Evolutionary conservation across 2,888 invertebrate genomes (phyloP).

Genomic region (Tanytarsus gracilentus): DNA sequence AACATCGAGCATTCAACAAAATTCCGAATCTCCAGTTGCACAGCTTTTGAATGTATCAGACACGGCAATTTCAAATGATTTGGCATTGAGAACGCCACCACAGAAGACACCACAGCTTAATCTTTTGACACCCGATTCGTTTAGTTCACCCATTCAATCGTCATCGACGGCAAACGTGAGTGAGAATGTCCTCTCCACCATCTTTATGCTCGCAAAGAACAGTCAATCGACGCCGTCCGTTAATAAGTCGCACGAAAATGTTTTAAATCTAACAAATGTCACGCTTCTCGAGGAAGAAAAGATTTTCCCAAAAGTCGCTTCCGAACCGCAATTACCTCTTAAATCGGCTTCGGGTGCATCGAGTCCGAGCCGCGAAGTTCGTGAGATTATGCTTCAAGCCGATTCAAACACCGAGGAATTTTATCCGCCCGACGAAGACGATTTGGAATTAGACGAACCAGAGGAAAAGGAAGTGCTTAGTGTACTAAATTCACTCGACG

Average conservation of each 20-base stretch:
- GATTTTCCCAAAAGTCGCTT: constrained; percentile 9
- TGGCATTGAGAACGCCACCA: constrained; percentile 10
- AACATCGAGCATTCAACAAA: constrained; percentile 32
- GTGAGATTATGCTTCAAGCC: constrained; percentile 65
- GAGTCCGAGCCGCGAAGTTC: constrained; percentile 82
- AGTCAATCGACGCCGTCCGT: constrained; percentile 33
- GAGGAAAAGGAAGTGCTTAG: constrained; percentile 10
- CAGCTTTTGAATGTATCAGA: constrained; percentile 4
- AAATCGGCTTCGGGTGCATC: constrained; percentile 64
- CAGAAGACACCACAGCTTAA: constrained; percentile 45
- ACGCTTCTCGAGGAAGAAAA: constrained; percentile 16
- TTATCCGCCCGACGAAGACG: constrained; percentile 23
- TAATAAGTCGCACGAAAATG: background rate
- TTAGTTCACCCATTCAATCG: constrained; percentile 47
- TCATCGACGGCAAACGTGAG: constrained; percentile 38
- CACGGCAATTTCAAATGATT: constrained; percentile 7
- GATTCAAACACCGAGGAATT: constrained; percentile 30
- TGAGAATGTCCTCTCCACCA: constrained; percentile 41
- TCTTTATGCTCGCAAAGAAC: constrained; percentile 42
- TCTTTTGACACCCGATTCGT: constrained; percentile 82
- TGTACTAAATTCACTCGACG: constrained; percentile 15
- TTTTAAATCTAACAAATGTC: constrained; percentile 9
- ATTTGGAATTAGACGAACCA: constrained; percentile 15
- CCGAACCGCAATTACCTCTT: background rate
- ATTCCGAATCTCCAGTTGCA: background rate